Evolutionary conservation across 2,797 vertebrate genomes (phyloP).

Genomic region (Rhynchonycteris naso): DNA sequence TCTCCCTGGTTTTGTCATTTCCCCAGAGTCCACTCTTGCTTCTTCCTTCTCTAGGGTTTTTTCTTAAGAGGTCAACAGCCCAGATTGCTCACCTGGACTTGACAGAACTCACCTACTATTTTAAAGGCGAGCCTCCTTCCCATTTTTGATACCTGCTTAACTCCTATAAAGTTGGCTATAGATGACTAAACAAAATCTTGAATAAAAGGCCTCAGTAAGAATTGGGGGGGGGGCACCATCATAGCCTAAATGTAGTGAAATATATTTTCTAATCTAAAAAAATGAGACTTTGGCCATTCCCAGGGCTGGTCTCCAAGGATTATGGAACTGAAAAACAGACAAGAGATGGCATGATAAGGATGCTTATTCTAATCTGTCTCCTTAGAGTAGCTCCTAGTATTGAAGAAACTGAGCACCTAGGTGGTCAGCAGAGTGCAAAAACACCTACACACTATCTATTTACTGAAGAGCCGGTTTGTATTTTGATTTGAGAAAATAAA

Average conservation of each 20-base stretch:
- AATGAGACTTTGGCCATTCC: background rate
- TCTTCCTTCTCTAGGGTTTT: background rate
- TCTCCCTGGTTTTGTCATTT: background rate
- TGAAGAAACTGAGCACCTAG: background rate
- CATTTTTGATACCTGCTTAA: background rate
- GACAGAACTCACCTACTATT: background rate
- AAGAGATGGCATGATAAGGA: background rate
- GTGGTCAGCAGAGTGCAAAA: background rate
- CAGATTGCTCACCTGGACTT: background rate
- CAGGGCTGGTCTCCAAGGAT: background rate
- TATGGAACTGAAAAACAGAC: background rate
- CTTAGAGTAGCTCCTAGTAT: background rate
- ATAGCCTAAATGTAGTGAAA: background rate
- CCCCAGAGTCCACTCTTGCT: background rate
- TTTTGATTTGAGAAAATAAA: background rate
- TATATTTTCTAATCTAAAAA: slow-evolving; percentile 14
- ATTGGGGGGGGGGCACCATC: background rate
- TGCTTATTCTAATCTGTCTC: background rate
- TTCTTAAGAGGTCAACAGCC: background rate
- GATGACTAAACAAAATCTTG: background rate
- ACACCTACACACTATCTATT: background rate
- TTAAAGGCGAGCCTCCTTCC: background rate
- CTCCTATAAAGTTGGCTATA: background rate
- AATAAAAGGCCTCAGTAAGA: background rate
- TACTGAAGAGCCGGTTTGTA: background rate